Evolutionary conservation across 2,888 invertebrate genomes (phyloP).

Genomic region (Chymomyza procnemis): DNA sequence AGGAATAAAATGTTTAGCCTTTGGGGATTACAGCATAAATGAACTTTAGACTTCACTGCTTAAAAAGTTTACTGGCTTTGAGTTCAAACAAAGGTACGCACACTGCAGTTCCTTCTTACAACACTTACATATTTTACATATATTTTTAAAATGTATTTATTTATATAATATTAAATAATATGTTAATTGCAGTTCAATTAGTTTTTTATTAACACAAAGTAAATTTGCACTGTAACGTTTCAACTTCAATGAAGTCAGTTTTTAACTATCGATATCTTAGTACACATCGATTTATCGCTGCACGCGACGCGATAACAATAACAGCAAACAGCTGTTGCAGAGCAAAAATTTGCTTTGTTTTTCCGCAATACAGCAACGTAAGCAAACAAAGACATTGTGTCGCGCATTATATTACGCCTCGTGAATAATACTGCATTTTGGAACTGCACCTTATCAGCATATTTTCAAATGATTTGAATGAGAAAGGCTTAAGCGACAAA

Average conservation of each 20-base stretch:
- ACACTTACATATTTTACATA: too few relatives aligned
- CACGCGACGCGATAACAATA: background rate
- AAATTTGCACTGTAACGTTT: background rate
- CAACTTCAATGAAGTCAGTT: background rate
- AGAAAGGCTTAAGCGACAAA: background rate
- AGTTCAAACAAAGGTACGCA: too few relatives aligned
- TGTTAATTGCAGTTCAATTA: too few relatives aligned
- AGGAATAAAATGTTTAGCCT: too few relatives aligned
- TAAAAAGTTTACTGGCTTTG: too few relatives aligned
- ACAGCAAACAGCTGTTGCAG: constrained; percentile 26
- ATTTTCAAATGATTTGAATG: background rate
- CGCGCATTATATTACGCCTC: background rate
- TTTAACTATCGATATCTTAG: background rate
- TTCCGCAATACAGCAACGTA: constrained; percentile 33
- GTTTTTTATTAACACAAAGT: too few relatives aligned
- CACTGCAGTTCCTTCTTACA: too few relatives aligned
- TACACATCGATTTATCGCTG: background rate
- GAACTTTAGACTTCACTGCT: too few relatives aligned
- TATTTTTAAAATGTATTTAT: too few relatives aligned
- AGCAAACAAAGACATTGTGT: constrained; percentile 12
- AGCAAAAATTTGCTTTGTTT: background rate
- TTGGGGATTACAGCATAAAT: too few relatives aligned
- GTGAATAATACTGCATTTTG: background rate
- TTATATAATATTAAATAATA: too few relatives aligned
- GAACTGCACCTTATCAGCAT: background rate